Evolutionary conservation across 2,888 invertebrate species (phyloP).

Genomic region (Brenthis hecate): DNA sequence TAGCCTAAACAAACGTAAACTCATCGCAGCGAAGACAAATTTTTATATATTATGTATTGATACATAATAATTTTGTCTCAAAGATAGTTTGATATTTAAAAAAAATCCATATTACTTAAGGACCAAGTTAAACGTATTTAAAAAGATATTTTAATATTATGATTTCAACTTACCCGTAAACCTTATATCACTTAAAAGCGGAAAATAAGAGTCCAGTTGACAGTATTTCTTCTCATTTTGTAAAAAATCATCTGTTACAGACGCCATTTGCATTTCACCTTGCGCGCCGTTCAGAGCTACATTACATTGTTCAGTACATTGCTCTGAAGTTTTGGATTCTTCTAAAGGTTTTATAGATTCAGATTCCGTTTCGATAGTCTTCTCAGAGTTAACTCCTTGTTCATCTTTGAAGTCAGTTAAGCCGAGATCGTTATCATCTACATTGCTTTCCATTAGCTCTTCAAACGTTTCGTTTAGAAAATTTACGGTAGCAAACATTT

Average conservation of each 20-base stretch:
- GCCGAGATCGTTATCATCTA: constrained; percentile 66
- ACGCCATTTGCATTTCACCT: constrained; percentile 49
- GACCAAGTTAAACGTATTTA: background rate
- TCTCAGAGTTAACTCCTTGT: constrained; percentile 46
- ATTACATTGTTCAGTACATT: background rate
- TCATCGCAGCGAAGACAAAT: too few relatives aligned
- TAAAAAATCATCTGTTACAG: constrained; percentile 70
- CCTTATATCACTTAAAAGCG: constrained; percentile 71
- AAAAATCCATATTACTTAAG: background rate
- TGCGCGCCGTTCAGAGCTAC: constrained; percentile 23
- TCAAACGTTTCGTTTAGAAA: constrained; percentile 72
- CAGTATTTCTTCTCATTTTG: constrained; percentile 78
- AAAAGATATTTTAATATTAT: background rate
- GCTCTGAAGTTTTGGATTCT: constrained; percentile 4
- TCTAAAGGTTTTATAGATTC: constrained; percentile 24
- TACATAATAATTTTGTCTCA: too few relatives aligned
- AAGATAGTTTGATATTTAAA: too few relatives aligned
- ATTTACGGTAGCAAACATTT: constrained; percentile 67
- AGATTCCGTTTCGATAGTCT: constrained; percentile 30
- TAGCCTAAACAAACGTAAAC: too few relatives aligned
- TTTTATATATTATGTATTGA: too few relatives aligned
- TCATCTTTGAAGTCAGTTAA: constrained; percentile 52
- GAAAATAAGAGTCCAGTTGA: constrained; percentile 62
- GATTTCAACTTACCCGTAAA: constrained; percentile 66
- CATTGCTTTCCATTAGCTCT: constrained; percentile 74